Percentiles rank a stretch among this genome's conserved stretches.
Conservation (phyloP, 2,888 invertebrate genomes). For the Chrysotoxum bicinctum region DNA sequence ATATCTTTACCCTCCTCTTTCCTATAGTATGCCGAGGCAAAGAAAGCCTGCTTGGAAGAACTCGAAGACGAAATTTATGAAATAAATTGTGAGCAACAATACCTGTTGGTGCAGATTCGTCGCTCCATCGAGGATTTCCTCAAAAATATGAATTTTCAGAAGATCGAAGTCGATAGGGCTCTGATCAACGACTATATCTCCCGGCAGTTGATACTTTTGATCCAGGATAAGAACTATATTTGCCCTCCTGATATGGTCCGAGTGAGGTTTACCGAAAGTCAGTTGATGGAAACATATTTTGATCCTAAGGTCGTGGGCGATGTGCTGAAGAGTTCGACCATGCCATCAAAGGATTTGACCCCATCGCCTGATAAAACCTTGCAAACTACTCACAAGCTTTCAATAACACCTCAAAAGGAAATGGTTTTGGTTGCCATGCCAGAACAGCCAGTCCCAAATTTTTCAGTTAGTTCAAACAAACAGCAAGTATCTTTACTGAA, state of each 20-base stretch:
- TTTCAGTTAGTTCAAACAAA: constrained; percentile 11
- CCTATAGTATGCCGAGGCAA: constrained; percentile 76
- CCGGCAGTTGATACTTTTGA: constrained; percentile 75
- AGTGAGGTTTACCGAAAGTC: constrained; percentile 76
- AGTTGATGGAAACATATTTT: constrained; percentile 78
- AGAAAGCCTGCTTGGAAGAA: constrained; percentile 78
- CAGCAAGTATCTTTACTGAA: constrained; percentile 54
- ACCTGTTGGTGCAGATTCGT: constrained; percentile 76
- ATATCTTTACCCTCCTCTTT: not conserved
- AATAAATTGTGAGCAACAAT: constrained; percentile 79
- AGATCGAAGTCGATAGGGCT: constrained; percentile 74
- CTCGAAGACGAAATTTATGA: constrained; percentile 79
- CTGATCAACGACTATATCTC: constrained; percentile 76
- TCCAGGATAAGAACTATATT: constrained; percentile 75
- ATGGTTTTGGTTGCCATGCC: not conserved
- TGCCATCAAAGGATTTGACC: not conserved
- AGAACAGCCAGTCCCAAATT: not conserved
- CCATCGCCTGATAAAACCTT: not conserved
- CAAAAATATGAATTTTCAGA: constrained; percentile 75
- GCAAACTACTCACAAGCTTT: not conserved
- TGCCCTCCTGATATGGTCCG: constrained; percentile 76
- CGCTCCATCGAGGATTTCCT: constrained; percentile 77
- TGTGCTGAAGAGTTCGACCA: constrained; percentile 21
- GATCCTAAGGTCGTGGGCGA: constrained; percentile 55
- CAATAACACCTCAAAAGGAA: not conserved